phyloP scores from a whole-genome alignment of 1,140 invertebrate genomes.

The Paraescarpia echinospica region DNA sequence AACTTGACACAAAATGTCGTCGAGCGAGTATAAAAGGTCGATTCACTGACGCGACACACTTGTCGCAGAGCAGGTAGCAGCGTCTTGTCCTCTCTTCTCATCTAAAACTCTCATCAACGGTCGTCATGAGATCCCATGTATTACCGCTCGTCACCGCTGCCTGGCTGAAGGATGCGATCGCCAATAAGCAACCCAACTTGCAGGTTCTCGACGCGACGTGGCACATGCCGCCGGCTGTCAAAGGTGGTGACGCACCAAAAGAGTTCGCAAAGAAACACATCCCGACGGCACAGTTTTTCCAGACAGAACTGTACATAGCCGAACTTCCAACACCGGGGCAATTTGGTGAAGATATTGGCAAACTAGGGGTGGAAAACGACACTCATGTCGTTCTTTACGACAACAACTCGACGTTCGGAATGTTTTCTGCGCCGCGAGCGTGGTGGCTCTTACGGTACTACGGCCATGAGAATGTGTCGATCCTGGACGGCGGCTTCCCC shows the following conservation, averaged over 20 bases:
- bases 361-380: conserved; percentile 46
- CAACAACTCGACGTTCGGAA: conserved; percentile 40
- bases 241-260: conserved; percentile 29
- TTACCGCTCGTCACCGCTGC: conserved; percentile 30
- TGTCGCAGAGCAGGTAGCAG: not conserved
- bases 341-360: conserved; percentile 50
- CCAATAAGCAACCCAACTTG: conserved; percentile 27
- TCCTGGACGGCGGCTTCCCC: conserved; percentile 50
- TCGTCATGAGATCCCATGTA: not conserved
- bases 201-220: conserved; percentile 46
- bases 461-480: conserved; percentile 46
- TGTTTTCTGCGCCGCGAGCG: conserved; percentile 51
- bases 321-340: conserved; percentile 44
- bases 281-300: conserved; percentile 50
- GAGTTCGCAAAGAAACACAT: conserved; percentile 32
- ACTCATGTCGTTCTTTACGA: conserved; percentile 55
- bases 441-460: conserved; percentile 54
- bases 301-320: conserved; percentile 46
- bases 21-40: not conserved
- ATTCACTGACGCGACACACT: not conserved
- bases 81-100: not conserved
- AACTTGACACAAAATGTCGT: not conserved
- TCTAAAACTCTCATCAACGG: not conserved
- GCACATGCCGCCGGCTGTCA: conserved; percentile 45
- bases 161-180: conserved; percentile 33